These are phyloP conservation scores for Tenthredo mesomela DNA, from an alignment of 2,888 invertebrate species.

Conservation along the genomic window DNA sequence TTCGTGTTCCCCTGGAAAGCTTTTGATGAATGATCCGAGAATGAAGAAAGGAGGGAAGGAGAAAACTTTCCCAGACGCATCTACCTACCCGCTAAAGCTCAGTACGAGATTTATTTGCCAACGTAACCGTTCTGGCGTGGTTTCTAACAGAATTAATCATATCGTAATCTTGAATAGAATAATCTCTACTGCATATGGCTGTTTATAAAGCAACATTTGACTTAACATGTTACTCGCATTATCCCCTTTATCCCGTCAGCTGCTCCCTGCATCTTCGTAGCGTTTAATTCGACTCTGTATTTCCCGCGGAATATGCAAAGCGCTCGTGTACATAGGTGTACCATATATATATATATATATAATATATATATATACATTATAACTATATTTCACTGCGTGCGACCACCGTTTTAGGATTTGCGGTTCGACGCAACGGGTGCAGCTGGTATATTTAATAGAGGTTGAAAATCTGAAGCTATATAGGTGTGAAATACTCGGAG, in stretches of 20 bases:
- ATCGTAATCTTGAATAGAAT: conserved; percentile 7
- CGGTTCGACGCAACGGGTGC: neutral
- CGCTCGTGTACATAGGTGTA: neutral
- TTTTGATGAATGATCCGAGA: neutral
- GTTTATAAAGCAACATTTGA: conserved; percentile 27
- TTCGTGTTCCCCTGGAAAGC: conserved; percentile 5
- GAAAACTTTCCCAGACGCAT: neutral
- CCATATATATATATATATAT: too few relatives aligned
- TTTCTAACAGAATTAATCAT: conserved; percentile 6
- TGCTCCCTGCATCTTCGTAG: conserved; percentile 8
- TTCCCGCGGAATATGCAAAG: conserved; percentile 1
- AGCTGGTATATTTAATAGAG: neutral
- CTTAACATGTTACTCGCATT: conserved; percentile 18
- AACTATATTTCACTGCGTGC: neutral
- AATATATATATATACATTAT: neutral
- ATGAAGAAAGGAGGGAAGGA: neutral
- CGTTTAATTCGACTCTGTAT: neutral
- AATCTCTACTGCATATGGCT: conserved; percentile 10
- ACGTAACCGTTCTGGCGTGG: neutral
- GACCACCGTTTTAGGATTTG: conserved; percentile 5
- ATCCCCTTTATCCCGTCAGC: conserved; percentile 35
- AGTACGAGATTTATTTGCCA: neutral
- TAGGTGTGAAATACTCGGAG: neutral
- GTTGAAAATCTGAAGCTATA: neutral
- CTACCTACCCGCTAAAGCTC: neutral